Evolutionary conservation across 2,797 vertebrate species (phyloP).

Genomic region (Ateles fusciceps): DNA sequence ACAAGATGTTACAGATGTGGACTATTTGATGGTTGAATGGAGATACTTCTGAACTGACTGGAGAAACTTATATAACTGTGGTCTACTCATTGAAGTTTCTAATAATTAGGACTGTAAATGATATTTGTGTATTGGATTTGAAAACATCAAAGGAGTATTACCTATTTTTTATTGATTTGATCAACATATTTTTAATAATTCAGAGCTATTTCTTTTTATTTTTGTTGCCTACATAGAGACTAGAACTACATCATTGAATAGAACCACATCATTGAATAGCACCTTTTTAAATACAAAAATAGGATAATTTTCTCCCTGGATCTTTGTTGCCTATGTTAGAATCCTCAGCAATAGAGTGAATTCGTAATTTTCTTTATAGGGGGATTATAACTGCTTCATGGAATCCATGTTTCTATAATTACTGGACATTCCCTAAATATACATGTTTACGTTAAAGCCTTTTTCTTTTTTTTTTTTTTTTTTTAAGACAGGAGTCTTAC

Average conservation of each 20-base stretch:
- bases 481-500: not conserved
- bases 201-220: not conserved
- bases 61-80: not conserved
- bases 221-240: not conserved
- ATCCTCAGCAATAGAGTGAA: not conserved
- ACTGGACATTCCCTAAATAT: not conserved
- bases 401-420: not conserved
- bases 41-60: not conserved
- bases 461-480: too few species aligned
- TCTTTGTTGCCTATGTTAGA: not conserved
- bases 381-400: not conserved
- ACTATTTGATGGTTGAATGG: not conserved
- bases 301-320: not conserved
- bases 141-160: not conserved
- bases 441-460: not conserved
- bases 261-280: not conserved
- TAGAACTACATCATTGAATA: not conserved
- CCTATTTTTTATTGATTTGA: not conserved
- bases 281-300: not conserved
- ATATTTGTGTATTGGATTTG: not conserved
- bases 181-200: not conserved
- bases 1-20: not conserved
- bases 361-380: not conserved
- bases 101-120: not conserved
- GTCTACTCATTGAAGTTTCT: not conserved